Base-by-base conservation (phyloP, 2,888 invertebrate genomes). In the Gymnoscelis rufifasciata region DNA sequence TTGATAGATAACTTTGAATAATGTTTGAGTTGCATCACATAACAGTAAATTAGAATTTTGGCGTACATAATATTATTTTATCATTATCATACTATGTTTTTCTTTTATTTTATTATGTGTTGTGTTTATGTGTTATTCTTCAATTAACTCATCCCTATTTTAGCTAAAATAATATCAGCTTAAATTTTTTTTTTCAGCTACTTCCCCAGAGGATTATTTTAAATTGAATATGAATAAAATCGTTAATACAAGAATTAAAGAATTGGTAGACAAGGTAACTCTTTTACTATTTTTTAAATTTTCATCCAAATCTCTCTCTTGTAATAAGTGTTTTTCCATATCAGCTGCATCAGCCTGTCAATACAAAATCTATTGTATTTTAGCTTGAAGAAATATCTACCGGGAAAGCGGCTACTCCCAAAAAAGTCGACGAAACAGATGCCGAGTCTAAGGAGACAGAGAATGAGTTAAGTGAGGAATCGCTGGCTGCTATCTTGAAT, bases 181-280 rank as follows among this genome's bases (percentile, higher is more conserved):
- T 23, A 23, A n/a, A n/a, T n/a, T n/a, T 19, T 14, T 36, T 27
- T 31, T 66, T 66, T 35, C 60, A 71, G 71, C 44, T 3, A 43
- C 61, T 11, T n/a, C n/a, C n/a, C 60, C 70, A 0, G 58, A 60
- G 19, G 36, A 49, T 15, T 74, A 58, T 53, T 68, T 70, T 40
- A 68, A 56, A 50, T 13, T 14, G 28, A 72, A 72, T 46, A 57
- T 74, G 51, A 31, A 23, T 15, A 55, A 40, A 27, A 52, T 73
- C 8, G 38, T 73, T 19, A 37, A 46, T 1, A 10, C 13, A 0
- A 57, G 59, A 35, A 46, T 75, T 15, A 53, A 55, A 7, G 35
- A 35, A 2, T 10, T 35, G 35, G 0, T 35, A 19, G 7, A 10
- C 7, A 35, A 1, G 35, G 35, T 35, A 11, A 35, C 6, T 23